A percentile compares a stretch with the other conserved stretches of the same genome.
phyloP scores from a whole-genome alignment of 2,888 invertebrate species.

The Phlogophora meticulosa region DNA sequence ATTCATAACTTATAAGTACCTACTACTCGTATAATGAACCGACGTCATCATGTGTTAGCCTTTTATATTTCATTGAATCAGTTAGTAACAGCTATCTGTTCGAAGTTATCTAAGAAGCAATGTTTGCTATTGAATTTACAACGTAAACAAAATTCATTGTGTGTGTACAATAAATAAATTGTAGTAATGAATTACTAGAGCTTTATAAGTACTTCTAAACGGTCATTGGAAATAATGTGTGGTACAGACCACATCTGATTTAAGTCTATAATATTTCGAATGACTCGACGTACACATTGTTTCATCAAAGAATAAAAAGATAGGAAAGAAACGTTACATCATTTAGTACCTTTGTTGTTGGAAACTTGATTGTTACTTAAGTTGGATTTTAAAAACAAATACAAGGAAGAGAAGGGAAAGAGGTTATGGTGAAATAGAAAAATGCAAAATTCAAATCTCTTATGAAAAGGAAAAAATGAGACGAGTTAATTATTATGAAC shows the following conservation, averaged over 20 bases:
- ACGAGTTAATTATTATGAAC: too few species aligned
- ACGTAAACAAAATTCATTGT: too few species aligned
- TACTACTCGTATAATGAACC: conserved; percentile 50
- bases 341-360: too few species aligned
- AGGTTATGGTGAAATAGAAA: too few species aligned
- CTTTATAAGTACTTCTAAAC: conserved; percentile 11
- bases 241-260: conserved; percentile 30
- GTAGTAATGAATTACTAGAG: background rate
- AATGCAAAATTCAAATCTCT: too few species aligned
- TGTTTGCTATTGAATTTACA: background rate
- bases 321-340: background rate
- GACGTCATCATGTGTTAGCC: conserved; percentile 36
- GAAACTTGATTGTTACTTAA: too few species aligned
- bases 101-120: background rate
- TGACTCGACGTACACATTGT: conserved; percentile 40
- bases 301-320: conserved; percentile 45
- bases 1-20: conserved; percentile 65
- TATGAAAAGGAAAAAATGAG: too few species aligned
- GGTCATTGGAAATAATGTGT: conserved; percentile 16
- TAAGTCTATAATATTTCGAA: conserved; percentile 43
- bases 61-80: conserved; percentile 33
- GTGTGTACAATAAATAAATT: conserved; percentile 22
- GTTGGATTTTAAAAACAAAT: too few species aligned
- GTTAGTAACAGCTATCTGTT: conserved; percentile 14
- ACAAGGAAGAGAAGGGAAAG: too few species aligned